phyloP scores from a whole-genome alignment of 2,888 invertebrate genomes.

The Caenorhabditis afra region DNA sequence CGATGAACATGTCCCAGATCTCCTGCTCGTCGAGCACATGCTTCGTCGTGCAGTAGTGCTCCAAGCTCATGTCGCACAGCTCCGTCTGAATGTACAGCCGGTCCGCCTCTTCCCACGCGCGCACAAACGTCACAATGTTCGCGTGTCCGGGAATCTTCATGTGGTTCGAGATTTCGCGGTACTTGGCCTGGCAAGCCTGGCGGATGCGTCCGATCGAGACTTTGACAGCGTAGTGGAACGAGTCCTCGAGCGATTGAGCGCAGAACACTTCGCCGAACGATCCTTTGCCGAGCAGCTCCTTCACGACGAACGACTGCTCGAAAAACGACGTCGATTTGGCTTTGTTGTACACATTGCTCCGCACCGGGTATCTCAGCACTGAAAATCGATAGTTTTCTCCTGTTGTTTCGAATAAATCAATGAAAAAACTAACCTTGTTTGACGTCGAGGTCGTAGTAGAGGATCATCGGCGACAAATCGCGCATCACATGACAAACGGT shows the following conservation, averaged over 20 bases:
- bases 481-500: conserved; percentile 33
- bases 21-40: conserved; percentile 84
- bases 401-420: neutral
- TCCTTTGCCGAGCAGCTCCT: conserved; percentile 86
- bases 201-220: conserved; percentile 82
- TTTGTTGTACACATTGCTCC: conserved; percentile 80
- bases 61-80: conserved; percentile 85
- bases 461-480: conserved; percentile 15
- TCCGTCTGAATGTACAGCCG: conserved; percentile 83
- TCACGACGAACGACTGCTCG: conserved; percentile 85
- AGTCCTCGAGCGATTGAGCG: conserved; percentile 85
- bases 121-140: conserved; percentile 85
- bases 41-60: conserved; percentile 83
- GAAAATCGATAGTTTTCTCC: conserved; percentile 3
- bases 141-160: conserved; percentile 86
- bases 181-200: conserved; percentile 66
- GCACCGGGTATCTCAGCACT: conserved; percentile 21
- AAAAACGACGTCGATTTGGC: conserved; percentile 84
- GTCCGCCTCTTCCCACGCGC: conserved; percentile 86
- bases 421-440: conserved; percentile 19
- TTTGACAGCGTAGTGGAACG: conserved; percentile 86
- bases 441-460: no score
- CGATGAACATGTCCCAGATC: conserved; percentile 86
- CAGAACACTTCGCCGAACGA: conserved; percentile 88
- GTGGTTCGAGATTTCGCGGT: conserved; percentile 84